Evolutionary conservation across 2,888 invertebrate genomes (phyloP).

Genomic region (Euclidia mi): DNA sequence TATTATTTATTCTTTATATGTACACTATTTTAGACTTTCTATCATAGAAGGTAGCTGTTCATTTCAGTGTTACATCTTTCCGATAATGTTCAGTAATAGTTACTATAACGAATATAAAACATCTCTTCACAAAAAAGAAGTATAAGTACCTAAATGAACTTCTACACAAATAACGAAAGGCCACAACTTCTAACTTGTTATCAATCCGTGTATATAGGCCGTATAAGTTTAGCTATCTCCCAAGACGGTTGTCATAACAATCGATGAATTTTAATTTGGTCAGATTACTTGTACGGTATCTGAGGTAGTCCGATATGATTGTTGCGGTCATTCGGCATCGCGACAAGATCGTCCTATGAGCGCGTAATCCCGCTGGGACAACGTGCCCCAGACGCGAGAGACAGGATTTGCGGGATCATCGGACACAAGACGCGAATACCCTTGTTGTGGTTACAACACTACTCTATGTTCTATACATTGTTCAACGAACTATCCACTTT

Average conservation of each 20-base stretch:
- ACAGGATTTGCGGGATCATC: constrained; percentile 83
- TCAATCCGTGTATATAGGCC: neutral
- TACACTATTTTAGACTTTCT: no score
- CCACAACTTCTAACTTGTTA: no score
- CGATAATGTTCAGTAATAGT: no score
- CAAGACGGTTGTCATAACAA: neutral
- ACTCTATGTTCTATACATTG: constrained; percentile 46
- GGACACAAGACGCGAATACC: constrained; percentile 74
- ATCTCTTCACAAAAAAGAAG: no score
- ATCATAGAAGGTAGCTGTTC: no score
- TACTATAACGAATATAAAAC: no score
- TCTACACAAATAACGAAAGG: no score
- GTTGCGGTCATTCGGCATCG: constrained; percentile 71
- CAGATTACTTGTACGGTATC: constrained; percentile 44
- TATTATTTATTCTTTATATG: no score
- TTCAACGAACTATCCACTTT: constrained; percentile 37
- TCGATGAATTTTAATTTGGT: constrained; percentile 43
- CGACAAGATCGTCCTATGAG: constrained; percentile 68
- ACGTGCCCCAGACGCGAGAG: constrained; percentile 77
- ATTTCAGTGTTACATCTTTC: no score
- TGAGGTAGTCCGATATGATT: constrained; percentile 66
- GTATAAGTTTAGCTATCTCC: neutral
- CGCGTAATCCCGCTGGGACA: constrained; percentile 75
- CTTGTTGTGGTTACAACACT: constrained; percentile 72
- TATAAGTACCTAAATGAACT: no score